Evolutionary conservation across 2,888 invertebrate genomes (phyloP), one percentile per base, ranked within the genome.

Genomic region (Dryocosmus kuriphilus): DNA sequence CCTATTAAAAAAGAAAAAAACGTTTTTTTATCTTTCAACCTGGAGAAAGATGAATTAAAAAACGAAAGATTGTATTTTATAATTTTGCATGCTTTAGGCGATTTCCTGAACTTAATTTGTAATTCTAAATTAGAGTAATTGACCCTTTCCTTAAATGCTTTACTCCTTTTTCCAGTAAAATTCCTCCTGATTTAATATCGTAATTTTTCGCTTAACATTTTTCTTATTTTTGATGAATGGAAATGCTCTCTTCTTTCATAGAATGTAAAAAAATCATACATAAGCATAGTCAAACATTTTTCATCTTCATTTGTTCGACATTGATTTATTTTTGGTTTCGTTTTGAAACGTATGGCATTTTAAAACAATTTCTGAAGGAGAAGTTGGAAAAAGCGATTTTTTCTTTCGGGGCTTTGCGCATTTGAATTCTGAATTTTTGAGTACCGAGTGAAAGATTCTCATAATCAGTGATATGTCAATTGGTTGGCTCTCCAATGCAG

Each of bases 391-490:
- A 30, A 51, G 71, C 71, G 30, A 51, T 71, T 27, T 71, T 7
- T 27, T 46, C 46, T 41, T 67, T 51, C 55, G 32, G 51, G 51
- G 27, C 14, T 71, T 71, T 51, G 51, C 51, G 30, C 32, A 71
- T 46, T 51, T 55, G 19, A 55, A 71, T 65, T 24, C 27, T 41
- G 16, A 32, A 67, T 27, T 71, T 51, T 51, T 32, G 5, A 46
- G n/a, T 71, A 71, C 14, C 51, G 71, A 71, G 51, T 71, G 51
- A 71, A 51, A 71, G 30, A 71, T 60, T 60, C 60, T 60, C 60
- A 57, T 11, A 19, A 61, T 30, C 61, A 62, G 62, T 62, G 62
- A 62, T 6, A 65, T 35, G 24, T n/a, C 1, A 67, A 51, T 55
- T 71, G 30, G 55, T 51, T 55, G 71, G 71, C 71, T 51, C 71